Base-by-base conservation (phyloP, 2,888 invertebrate genomes). In the Sarcophaga subvicina region DNA sequence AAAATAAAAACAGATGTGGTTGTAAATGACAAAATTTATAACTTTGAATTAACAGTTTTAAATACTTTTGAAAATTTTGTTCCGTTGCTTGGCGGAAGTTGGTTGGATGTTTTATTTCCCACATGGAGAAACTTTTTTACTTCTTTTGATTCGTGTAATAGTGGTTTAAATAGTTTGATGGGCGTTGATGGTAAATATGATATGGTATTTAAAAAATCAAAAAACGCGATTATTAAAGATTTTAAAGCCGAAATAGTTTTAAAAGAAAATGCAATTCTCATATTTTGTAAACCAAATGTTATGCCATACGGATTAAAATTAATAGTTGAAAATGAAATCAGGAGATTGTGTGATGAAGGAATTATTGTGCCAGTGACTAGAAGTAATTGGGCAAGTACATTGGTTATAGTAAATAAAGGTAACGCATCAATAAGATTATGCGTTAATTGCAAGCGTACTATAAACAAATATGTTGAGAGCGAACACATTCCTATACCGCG, bases 351-450 rank as follows among this genome's bases (percentile, higher is more conserved):
- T 60, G 22, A 20, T 22, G 63, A 85, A 14, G 89, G 88, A 14
- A 86, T 90, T 49, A 73, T 90, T 47, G 47, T 70, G 25, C 88
- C 89, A 62, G 83, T 90, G 8, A 85, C 80, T 54, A 63, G 80
- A 80, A 89, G 89, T 69, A 86, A 90, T 45, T 91, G 89, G 90
- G 90, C 90, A 14, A 89, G 88, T 79, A 90, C 91, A 6, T 89
- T 91, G 14, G 37, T 37, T 6, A 37, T 37, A 37, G 6, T 37
- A 4, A 27, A 27, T 3, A 27, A 27, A 4, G 27, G 27, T 4
- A 27, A 27, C 4, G 27, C 3, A 27, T 27, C 27, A 27, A 27
- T 27, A 27, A 27, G 27, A 90, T 91, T 0, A 82, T 90, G 86
- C 47, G 81, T 88, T 0, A 84, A 88, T 67, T 86, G 86, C 20